Evolutionary conservation across 2,797 vertebrate genomes (phyloP), one percentile per base, ranked within the genome.

Genomic region (Apogon talboti): DNA sequence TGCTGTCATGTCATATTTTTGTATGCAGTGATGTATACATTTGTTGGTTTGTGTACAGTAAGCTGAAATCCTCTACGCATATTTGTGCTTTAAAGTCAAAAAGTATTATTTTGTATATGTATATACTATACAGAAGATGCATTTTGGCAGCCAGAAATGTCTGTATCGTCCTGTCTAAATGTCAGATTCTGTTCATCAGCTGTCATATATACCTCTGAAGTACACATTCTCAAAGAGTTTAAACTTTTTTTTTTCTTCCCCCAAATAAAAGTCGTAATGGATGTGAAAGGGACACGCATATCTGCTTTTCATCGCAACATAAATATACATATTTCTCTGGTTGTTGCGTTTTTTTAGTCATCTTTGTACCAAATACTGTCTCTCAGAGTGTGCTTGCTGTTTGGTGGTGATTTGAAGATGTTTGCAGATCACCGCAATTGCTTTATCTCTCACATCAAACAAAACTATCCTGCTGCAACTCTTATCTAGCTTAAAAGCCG

Each of bases 21-120:
- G 44, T 42, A 71, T 58, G 65, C 67, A 59, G 42, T 54, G 65
- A 69, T 55, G 44, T 52, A 73, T 70, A 16, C 43, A 74, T 78
- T 60, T 52, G 54, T 42, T 44, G 19, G 49, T 59, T 47, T 66
- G 30, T 33, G 47, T 59, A 48, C 50, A 52, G 16, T 42, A 21
- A 18, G 64, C 41, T 63, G 60, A 64, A 74, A 60, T 67, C 43
- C 41, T 68, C 37, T 18, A 7, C 18, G 19, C 15, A 10, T 13
- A 28, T 21, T 48, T 43, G 1, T 41, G 19, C 45, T 49, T 74
- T 60, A 46, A 59, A 60, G 18, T 12, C 8, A 10, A 19, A 66
- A 43, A 4, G 13, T 13, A n/a, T n/a, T 45, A 43, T 52, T 58
- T 51, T 19, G 15, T 14, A 54, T 38, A 18, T 12, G 18, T 38